These are phyloP conservation scores for Amphipoea oculea DNA, from an alignment of 2,888 invertebrate species.

Conservation along the genomic window DNA sequence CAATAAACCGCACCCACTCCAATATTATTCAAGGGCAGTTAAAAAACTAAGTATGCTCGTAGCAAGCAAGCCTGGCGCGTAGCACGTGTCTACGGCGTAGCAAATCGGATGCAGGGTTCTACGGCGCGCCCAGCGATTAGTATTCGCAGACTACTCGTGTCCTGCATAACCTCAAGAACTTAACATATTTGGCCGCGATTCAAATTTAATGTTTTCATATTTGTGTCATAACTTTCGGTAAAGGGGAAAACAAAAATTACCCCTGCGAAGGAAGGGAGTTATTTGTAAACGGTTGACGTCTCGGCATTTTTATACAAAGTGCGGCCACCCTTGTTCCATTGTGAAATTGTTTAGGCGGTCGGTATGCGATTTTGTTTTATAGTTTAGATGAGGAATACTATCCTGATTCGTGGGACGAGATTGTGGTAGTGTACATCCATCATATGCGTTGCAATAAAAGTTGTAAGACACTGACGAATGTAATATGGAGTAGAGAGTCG, in stretches of 20 bases:
- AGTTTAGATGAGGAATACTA: conserved; percentile 75
- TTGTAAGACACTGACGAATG: conserved; percentile 88
- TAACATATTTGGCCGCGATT: conserved; percentile 88
- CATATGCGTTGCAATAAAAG: conserved; percentile 87
- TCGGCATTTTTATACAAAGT: conserved; percentile 88
- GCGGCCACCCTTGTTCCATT: conserved; percentile 82
- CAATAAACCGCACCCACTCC: conserved; percentile 32
- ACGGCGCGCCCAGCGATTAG: conserved; percentile 76
- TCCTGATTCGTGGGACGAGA: conserved; percentile 76
- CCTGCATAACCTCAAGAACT: conserved; percentile 81
- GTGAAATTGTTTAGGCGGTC: conserved; percentile 86
- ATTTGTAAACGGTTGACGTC: conserved; percentile 89
- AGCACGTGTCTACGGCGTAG: conserved; percentile 85
- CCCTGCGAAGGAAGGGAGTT: conserved; percentile 82
- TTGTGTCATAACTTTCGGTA: conserved; percentile 87
- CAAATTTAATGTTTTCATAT: conserved; percentile 89
- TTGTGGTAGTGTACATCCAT: conserved; percentile 81
- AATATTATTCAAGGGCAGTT: conserved; percentile 53
- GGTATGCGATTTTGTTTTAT: conserved; percentile 82
- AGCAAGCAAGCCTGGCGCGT: conserved; percentile 77
- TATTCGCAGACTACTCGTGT: conserved; percentile 80
- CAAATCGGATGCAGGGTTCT: conserved; percentile 64
- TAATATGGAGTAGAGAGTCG: conserved; percentile 80
- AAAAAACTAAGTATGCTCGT: conserved; percentile 58
- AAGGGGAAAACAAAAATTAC: conserved; percentile 87